phyloP scores from a whole-genome alignment of 2,888 invertebrate species.

The Drosophila kanekoi region DNA sequence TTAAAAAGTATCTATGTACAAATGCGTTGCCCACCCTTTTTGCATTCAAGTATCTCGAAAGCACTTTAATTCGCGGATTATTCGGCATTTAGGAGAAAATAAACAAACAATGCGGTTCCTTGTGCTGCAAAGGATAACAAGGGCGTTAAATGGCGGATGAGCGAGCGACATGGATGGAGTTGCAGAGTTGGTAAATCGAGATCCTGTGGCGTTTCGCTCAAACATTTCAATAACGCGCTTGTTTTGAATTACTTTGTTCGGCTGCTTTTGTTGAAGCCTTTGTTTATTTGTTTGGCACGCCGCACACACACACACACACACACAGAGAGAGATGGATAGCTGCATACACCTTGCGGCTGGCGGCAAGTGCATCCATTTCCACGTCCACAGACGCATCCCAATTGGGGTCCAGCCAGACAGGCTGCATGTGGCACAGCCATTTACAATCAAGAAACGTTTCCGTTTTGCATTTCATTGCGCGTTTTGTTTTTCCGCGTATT shows the following conservation, averaged over 20 bases:
- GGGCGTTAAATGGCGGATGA: conserved; percentile 14
- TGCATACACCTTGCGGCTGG: conserved; percentile 73
- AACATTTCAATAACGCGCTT: conserved; percentile 60
- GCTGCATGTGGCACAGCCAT: conserved; percentile 41
- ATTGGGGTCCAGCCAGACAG: conserved; percentile 16
- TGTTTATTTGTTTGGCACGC: conserved; percentile 70
- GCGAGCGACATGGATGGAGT: conserved; percentile 3
- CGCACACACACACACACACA: conserved; percentile 32
- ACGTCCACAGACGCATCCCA: conserved; percentile 9
- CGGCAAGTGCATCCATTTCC: conserved; percentile 67
- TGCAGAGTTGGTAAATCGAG: conserved; percentile 30
- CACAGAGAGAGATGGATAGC: conserved; percentile 20
- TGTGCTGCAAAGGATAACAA: conserved; percentile 44
- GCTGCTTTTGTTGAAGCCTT: conserved; percentile 77
- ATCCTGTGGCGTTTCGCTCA: conserved; percentile 42
- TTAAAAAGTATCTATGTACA: conserved; percentile 1
- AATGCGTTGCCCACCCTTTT: neutral
- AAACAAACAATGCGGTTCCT: conserved; percentile 51
- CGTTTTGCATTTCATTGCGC: conserved; percentile 54
- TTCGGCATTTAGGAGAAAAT: conserved; percentile 53
- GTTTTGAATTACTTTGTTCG: conserved; percentile 79
- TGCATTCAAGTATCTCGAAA: conserved; percentile 4
- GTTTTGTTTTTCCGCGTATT: conserved; percentile 67
- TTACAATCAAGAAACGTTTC: conserved; percentile 58
- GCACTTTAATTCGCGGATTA: conserved; percentile 38